Evolutionary conservation across 2,113 vertebrate genomes (phyloP), one percentile per base, ranked within the genome.

Genomic region (Hymenochirus boettgeri): DNA sequence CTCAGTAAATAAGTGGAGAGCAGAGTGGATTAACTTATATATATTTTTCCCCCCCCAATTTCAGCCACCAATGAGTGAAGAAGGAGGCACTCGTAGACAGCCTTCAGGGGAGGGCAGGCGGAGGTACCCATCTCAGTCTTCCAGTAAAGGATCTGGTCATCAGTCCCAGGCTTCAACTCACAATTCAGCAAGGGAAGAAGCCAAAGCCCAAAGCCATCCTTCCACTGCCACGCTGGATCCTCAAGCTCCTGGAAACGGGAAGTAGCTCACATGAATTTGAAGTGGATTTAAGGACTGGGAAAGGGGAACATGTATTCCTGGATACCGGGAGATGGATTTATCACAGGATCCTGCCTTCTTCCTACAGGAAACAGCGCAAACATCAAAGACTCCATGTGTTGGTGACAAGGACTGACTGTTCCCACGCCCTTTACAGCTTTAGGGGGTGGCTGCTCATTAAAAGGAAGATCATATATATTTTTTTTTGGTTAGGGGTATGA

Each of bases 61-160:
- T 1, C 83, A 99, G 96, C 96, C 96, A 8, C 96, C 94, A 11
- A 95, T 97, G 83, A 93, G 85, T 25, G 89, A 98, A 79, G 96
- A 99, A 61, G 89, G 94, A 65, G 85, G 86, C 58, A 91, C 92
- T 73, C 91, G 92, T 70, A 88, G 94, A 73, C 93, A 94, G 74
- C 77, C 89, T 0, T 85, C 88, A 2, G 92, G 89, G 6, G 95
- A 97, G 3, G 85, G 91, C 61, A 89, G 94, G 29, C 93, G 92
- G 73, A 86, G 94, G 19, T 92, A 94, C 72, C 89, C 90, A 50
- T 96, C 93, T 15, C 92, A 88, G 82, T 85, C 86, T 82, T 91
- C 92, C 74, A 85, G 82, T 78, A 90, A 89, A 71, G 77, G 79
- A 67, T 75, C 85, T 73, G 73, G 78, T 81, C 75, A 72, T 76